Base-by-base conservation (phyloP, 2,888 invertebrate species). In the Cerceris rybyensis region DNA sequence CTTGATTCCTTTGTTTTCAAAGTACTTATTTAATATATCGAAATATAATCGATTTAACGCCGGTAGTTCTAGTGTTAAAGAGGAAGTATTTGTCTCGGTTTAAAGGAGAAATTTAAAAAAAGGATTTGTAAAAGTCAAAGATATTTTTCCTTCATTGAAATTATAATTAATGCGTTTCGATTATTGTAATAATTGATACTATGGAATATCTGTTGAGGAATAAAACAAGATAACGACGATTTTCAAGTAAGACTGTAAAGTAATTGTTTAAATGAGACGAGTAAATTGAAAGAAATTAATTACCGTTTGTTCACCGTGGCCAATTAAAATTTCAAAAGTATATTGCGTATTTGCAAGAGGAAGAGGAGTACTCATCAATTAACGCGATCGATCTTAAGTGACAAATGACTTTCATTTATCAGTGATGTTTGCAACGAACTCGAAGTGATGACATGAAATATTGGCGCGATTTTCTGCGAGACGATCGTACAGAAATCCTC, bases 401-500 rank as follows among this genome's bases (percentile, higher is more conserved):
- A 81, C 80, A 76, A 81, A 81, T 81, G 75, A 54, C 71, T 76
- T 68, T 50, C 79, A 76, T 81, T 81, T 79, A 81, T 81, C 80
- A 79, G 63, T 49, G 61, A 64, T 59, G 72, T 67, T 79, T 57
- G 52, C 69, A 58, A 16, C 69, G 55, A 14, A 43, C 57, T 42
- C 67, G 68, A 79, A 73, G 72, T 79, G 79, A 75, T 75, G 80
- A 81, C 80, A 72, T 81, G 80, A 81, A 75, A 81, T 81, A 81
- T 81, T 60, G 70, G 61, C 50, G 66, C 60, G 73, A 75, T 79
- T 75, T 73, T 69, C 80, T 73, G 79, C 79, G 79, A 81, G 75
- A 79, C 55, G 79, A 79, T 79, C 69, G 65, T 41, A 49, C 57
- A 52, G 79, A 75, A 75, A 72, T 70, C 70, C 63, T 55, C 42